phyloP scores from a whole-genome alignment of 2,888 invertebrate genomes.

The Lasioglossum leucozonium region DNA sequence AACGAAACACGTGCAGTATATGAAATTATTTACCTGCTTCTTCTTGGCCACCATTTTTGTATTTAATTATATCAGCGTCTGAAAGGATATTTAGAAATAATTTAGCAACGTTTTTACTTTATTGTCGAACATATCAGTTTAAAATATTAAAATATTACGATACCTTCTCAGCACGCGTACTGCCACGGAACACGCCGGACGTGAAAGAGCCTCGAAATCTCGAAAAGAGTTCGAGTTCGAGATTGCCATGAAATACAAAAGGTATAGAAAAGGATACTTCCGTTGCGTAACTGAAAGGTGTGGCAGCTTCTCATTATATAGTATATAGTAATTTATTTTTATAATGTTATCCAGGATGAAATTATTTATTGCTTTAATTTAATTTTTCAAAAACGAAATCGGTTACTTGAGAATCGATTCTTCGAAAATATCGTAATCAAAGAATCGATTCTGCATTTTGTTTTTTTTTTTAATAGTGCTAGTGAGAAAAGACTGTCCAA shows the following conservation, averaged over 20 bases:
- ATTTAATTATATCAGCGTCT: slow-evolving; percentile 55
- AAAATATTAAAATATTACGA: slow-evolving; percentile 18
- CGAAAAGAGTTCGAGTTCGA: neutral
- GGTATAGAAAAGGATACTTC: slow-evolving; percentile 2
- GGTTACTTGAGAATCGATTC: no score
- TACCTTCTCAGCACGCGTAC: slow-evolving; percentile 23
- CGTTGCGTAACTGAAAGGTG: neutral
- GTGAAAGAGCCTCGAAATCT: slow-evolving; percentile 35
- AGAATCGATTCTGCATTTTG: no score
- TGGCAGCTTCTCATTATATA: neutral
- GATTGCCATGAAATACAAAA: slow-evolving; percentile 31
- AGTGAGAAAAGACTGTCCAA: no score
- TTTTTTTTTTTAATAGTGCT: no score
- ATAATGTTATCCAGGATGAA: no score
- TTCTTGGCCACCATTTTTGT: slow-evolving; percentile 93
- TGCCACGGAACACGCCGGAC: slow-evolving; percentile 30
- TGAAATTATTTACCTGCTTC: slow-evolving; percentile 89
- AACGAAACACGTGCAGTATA: slow-evolving; percentile 38
- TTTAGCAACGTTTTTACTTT: neutral
- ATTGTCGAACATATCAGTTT: neutral
- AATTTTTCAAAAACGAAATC: no score
- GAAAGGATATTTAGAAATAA: slow-evolving; percentile 52
- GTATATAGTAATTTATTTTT: neutral
- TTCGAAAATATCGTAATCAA: no score
- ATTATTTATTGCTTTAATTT: no score